These are phyloP conservation scores for Cosmopolites sordidus DNA, from an alignment of 2,888 invertebrate species.

Conservation along the genomic window DNA sequence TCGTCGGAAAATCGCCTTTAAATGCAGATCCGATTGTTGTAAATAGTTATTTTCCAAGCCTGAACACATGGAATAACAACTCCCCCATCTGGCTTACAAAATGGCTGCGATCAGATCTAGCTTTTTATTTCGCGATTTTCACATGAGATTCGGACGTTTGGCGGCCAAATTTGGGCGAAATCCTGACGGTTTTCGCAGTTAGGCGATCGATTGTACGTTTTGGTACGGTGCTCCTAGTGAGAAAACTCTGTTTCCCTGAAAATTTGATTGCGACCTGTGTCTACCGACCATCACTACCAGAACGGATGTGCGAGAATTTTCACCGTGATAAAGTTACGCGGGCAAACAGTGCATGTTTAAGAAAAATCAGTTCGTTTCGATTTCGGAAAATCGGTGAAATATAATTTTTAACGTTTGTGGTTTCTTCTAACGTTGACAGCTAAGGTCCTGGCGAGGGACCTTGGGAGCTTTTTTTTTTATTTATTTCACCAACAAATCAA, in stretches of 20 bases:
- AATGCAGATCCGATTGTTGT: constrained; percentile 11
- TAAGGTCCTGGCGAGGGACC: not conserved
- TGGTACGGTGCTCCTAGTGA: not conserved
- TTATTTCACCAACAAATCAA: not conserved
- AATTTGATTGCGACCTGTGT: not conserved
- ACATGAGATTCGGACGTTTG: constrained; percentile 21
- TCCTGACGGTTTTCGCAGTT: constrained; percentile 6
- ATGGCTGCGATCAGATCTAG: constrained; percentile 50
- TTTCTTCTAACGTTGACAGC: not conserved
- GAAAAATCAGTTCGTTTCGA: no score
- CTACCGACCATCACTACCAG: not conserved
- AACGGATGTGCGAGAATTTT: constrained; percentile 1
- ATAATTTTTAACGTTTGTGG: not conserved
- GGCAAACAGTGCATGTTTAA: no score
- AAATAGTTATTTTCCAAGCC: constrained; percentile 40
- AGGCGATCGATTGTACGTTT: constrained; percentile 1
- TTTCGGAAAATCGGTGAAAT: not conserved
- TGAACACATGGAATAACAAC: constrained; percentile 51
- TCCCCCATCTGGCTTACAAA: constrained; percentile 50
- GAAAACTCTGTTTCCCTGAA: not conserved
- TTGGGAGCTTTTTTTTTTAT: not conserved
- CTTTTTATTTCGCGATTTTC: constrained; percentile 51
- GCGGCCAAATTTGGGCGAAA: constrained; percentile 4
- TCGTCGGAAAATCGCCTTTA: constrained; percentile 21
- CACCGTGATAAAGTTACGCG: no score